Percentiles rank a stretch among this genome's conserved stretches.
Evolutionary conservation across 2,888 invertebrate species (phyloP).

Genomic region (Ornithoptera alexandrae): DNA sequence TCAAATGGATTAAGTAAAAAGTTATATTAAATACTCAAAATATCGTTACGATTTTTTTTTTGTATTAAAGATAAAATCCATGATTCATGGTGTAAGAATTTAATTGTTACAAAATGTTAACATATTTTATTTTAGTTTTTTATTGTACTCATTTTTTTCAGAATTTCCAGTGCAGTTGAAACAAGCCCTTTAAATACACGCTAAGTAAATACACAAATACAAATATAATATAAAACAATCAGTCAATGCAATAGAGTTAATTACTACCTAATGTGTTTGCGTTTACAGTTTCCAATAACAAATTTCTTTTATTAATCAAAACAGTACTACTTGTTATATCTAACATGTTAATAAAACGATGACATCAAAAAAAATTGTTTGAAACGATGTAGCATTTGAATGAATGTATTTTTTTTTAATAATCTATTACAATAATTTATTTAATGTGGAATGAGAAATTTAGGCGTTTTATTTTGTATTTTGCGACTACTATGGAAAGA

Average conservation of each 20-base stretch:
- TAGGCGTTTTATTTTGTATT: slow-evolving; percentile 30
- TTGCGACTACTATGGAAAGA: neutral
- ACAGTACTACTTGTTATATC: neutral
- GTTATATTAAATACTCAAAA: too few relatives aligned
- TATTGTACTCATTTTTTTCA: neutral
- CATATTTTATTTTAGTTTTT: neutral
- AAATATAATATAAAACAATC: slow-evolving; percentile 49
- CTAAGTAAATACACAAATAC: neutral
- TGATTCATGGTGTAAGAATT: neutral
- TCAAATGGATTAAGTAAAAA: too few relatives aligned
- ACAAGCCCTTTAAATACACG: neutral
- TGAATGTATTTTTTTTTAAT: neutral
- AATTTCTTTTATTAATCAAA: neutral
- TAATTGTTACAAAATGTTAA: slow-evolving; percentile 1
- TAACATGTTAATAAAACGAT: neutral
- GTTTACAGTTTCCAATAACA: neutral
- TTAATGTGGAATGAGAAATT: slow-evolving; percentile 39
- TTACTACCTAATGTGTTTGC: slow-evolving; percentile 27
- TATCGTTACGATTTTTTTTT: too few relatives aligned
- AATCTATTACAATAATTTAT: neutral
- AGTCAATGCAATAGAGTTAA: slow-evolving; percentile 51
- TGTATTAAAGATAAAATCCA: neutral
- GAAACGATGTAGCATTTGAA: neutral
- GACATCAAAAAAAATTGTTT: neutral
- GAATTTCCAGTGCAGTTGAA: neutral